Base-by-base conservation (phyloP, 37 sponge, comb jelly and placozoan genomes). In the Aphrocallistes beatrix region DNA sequence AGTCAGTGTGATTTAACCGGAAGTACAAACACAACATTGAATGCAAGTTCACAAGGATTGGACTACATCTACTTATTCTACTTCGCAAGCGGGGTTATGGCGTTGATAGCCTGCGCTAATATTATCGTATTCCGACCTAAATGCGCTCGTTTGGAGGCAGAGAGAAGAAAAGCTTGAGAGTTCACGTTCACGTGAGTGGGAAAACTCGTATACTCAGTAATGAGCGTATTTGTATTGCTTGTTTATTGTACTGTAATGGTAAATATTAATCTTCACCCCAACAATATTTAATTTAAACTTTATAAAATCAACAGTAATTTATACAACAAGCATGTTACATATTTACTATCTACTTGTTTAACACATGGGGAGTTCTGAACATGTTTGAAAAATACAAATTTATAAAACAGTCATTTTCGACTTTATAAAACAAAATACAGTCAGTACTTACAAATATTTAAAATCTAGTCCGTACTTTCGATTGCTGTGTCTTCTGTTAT, bases 111-210 rank as follows among this genome's bases (percentile, higher is more conserved):
- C 17, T 0, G 90, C 3, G 21, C 85, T 17, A 51, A 89, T 3
- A 51, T 89, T 0, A 0, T 87, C 10, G 23, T 87, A 38, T 92
- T 94, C 60, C 83, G 84, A n/a, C 91, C 93, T 32, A 89, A 82
- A 82, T 89, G 87, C 75, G 51, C 51, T 38, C 84, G 95, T 82
- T 8, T 85, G 1, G 86, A 86, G 23, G 81, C 82, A 0, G 95
- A 94, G 47, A 51, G 37, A 81, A 51, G 0, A 40, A 85, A 25
- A 1, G n/a, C n/a, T n/a, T n/a, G n/a, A n/a, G n/a, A n/a, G n/a
- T n/a, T n/a, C n/a, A n/a, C n/a, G n/a, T n/a, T n/a, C n/a, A n/a
- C n/a, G n/a, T n/a, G n/a, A n/a, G n/a, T n/a, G n/a, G n/a, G n/a
- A n/a, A n/a, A n/a, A n/a, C n/a, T n/a, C n/a, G n/a, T n/a, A n/a